Conservation (phyloP, 2,113 vertebrate genomes). For the Erpornis zantholeuca region DNA sequence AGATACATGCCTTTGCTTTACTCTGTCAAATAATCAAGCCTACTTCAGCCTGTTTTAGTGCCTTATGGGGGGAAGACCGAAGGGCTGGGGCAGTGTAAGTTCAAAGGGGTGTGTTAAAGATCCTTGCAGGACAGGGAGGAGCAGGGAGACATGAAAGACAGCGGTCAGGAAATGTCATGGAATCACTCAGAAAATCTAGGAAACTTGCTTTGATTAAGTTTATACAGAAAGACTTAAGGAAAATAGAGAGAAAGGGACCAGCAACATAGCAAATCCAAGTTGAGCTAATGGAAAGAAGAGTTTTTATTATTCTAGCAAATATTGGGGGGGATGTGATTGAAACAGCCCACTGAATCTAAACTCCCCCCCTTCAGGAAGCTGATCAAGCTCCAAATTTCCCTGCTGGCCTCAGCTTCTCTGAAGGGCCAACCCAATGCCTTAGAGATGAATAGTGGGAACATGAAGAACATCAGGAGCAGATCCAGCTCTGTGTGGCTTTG, state of each 20-base stretch:
- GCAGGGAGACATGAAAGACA: neutral
- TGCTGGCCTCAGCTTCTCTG: conserved; percentile 17
- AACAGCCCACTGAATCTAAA: neutral
- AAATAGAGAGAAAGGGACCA: conserved; percentile 27
- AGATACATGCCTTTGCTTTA: neutral
- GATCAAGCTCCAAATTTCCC: conserved; percentile 44
- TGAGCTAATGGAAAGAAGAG: neutral
- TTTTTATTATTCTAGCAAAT: conserved; percentile 41
- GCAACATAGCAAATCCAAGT: conserved; percentile 23
- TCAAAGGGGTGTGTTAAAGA: neutral
- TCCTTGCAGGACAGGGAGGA: neutral
- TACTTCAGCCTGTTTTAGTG: neutral
- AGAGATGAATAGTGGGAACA: conserved; percentile 32
- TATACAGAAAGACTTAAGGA: neutral
- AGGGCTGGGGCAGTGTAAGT: neutral
- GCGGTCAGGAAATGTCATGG: neutral
- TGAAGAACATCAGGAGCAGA: conserved; percentile 6
- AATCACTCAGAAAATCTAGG: neutral
- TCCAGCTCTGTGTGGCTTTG: conserved; percentile 51
- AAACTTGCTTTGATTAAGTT: conserved; percentile 11
- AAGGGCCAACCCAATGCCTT: conserved; percentile 19
- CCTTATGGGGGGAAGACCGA: neutral
- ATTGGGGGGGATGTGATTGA: neutral
- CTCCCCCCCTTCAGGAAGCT: neutral
- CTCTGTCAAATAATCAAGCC: neutral